Base-by-base conservation (phyloP, 2,113 vertebrate genomes). In the Thinocorus orbignyianus region DNA sequence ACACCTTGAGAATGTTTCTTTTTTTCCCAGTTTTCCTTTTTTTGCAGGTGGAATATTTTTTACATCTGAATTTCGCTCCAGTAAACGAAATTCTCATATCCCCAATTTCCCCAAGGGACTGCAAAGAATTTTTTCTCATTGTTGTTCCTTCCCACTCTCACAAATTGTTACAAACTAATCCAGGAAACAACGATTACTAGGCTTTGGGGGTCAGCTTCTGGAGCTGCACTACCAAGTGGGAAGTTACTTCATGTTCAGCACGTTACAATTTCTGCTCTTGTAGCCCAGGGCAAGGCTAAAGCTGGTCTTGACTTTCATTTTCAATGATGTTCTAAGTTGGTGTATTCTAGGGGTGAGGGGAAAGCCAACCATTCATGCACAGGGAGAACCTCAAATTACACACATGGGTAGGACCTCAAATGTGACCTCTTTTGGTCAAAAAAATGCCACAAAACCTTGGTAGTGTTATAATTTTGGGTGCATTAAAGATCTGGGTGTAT, bases 151-250 rank as follows among this genome's bases (percentile, higher is more conserved):
- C 51, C 41, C 61, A 65, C 79, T 74, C 90, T 83, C 49, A 88
- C 74, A 91, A 94, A 94, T 92, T 97, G 68, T 79, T 96, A 93
- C 92, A 94, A 90, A 95, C 73, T 51, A 86, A 94, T 81, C 94
- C 35, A 93, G 93, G 84, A 95, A 95, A 92, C 71, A 97, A 94
- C 81, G 93, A 83, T 91, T 97, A 97, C 90, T 88, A 93, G 82
- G 88, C 94, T 93, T 86, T 68, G 79, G 95, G 92, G 74, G 84
- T 91, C 81, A 55, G 73, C 72, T 80, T 64, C 62, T 92, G 86
- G 94, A 93, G 66, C 70, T 76, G 57, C 49, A 76, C 55, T 73
- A 66, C 60, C 52, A 91, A 88, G 78, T 3, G 33, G 33, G 72
- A 92, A 94, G 81, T 86, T 95, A 69, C 72, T 95, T 87, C 78